phyloP scores from a whole-genome alignment of 2,113 vertebrate genomes.

The Penelope pileata region DNA sequence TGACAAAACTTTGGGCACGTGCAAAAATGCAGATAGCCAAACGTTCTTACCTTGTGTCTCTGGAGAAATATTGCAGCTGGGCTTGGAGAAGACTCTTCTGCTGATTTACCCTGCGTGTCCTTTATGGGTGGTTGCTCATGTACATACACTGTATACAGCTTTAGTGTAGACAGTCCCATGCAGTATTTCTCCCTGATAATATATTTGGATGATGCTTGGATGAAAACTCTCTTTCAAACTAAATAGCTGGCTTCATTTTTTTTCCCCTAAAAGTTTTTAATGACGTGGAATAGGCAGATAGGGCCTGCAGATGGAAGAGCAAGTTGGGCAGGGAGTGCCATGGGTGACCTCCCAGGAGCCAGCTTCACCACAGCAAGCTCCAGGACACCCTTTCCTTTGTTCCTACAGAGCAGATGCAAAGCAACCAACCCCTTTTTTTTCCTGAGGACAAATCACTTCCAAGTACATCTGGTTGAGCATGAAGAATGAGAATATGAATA shows the following conservation, averaged over 20 bases:
- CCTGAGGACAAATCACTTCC: slow-evolving; percentile 31
- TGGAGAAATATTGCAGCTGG: neutral
- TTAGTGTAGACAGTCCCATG: neutral
- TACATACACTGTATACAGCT: neutral
- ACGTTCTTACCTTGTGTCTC: neutral
- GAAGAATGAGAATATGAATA: slow-evolving; percentile 52
- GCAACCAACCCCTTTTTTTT: neutral
- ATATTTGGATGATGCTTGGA: neutral
- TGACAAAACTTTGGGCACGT: neutral
- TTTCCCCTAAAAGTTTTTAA: neutral
- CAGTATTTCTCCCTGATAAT: neutral
- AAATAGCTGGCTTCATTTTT: neutral
- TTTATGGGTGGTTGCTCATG: neutral
- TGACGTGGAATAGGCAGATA: neutral
- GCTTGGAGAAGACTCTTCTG: neutral
- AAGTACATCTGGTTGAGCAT: slow-evolving; percentile 42
- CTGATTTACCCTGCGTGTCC: neutral
- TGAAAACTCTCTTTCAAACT: neutral
- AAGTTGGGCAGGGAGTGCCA: neutral
- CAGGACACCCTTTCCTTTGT: slow-evolving; percentile 11
- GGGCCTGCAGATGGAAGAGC: neutral
- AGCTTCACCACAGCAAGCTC: neutral
- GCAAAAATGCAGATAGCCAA: neutral
- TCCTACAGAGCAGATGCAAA: slow-evolving; percentile 5
- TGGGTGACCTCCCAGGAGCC: neutral